These are phyloP conservation scores for Aporrectodea caliginosa DNA, from an alignment of 1,140 invertebrate species.

Conservation along the genomic window DNA sequence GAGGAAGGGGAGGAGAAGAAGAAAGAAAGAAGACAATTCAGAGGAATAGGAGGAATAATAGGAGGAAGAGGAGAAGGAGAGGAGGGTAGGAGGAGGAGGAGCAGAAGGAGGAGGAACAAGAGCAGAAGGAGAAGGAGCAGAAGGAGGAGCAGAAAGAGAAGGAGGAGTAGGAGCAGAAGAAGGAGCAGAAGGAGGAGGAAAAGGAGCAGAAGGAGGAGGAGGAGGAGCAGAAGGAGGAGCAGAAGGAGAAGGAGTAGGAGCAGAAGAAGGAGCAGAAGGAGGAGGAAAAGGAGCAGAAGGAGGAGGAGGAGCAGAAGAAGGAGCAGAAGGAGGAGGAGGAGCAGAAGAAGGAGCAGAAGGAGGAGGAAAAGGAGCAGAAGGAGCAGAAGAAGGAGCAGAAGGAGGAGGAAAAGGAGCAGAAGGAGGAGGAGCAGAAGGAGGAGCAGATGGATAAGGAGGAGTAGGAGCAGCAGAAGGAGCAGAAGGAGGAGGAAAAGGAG, in stretches of 20 bases:
- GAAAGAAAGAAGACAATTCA: too few relatives aligned
- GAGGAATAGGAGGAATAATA: not conserved
- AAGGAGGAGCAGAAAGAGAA: not conserved
- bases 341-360: not conserved
- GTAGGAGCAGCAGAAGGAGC: not conserved
- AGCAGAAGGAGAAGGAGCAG: not conserved
- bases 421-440: not conserved
- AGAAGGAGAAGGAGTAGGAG: not conserved
- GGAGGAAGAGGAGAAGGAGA: not conserved
- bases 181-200: not conserved
- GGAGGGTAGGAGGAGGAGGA: not conserved
- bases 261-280: not conserved
- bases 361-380: not conserved
- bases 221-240: not conserved
- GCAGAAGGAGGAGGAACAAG: not conserved
- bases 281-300: not conserved
- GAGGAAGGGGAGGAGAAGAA: too few relatives aligned
- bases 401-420: not conserved
- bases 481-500: not conserved
- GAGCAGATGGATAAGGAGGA: not conserved
- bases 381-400: not conserved
- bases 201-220: not conserved
- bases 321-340: not conserved
- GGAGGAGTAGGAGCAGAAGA: not conserved
- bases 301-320: not conserved